These are phyloP conservation scores for Limnephilus lunatus DNA, from an alignment of 2,888 invertebrate genomes.

Conservation along the genomic window DNA sequence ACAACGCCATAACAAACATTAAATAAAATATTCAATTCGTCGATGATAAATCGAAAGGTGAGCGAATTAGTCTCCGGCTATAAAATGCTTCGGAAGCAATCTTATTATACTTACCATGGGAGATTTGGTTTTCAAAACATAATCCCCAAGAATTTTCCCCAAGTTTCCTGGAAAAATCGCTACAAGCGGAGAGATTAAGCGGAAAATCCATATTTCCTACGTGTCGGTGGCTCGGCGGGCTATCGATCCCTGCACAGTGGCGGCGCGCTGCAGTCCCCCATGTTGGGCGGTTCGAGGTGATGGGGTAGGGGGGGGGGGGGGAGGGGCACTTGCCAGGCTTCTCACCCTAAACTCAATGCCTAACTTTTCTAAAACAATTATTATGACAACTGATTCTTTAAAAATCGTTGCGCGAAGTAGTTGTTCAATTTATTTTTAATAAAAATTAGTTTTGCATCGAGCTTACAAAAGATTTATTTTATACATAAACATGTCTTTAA, in stretches of 20 bases:
- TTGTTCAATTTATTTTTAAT: neutral
- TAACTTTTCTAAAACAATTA: neutral
- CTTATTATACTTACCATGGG: neutral
- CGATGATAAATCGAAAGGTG: too few species aligned
- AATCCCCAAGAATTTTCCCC: neutral
- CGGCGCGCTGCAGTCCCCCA: neutral
- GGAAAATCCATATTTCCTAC: slow-evolving; percentile 34
- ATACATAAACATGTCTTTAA: neutral
- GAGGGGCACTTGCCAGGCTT: slow-evolving; percentile 50
- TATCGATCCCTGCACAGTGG: slow-evolving; percentile 39
- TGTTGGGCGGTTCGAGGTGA: neutral
- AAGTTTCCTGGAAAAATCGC: neutral
- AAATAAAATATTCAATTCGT: too few species aligned
- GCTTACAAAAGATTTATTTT: neutral
- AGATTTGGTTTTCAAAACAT: neutral
- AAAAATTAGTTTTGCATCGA: neutral
- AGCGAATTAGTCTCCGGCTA: neutral
- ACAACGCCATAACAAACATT: too few species aligned
- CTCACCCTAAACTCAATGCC: slow-evolving; percentile 20
- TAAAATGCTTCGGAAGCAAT: neutral
- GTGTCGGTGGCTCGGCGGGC: slow-evolving; percentile 43
- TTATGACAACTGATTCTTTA: neutral
- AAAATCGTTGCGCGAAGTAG: neutral
- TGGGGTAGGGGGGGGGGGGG: neutral
- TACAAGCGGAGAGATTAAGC: slow-evolving; percentile 25